Conservation (phyloP, 2,113 vertebrate species). For the Xiphorhynchus elegans region DNA sequence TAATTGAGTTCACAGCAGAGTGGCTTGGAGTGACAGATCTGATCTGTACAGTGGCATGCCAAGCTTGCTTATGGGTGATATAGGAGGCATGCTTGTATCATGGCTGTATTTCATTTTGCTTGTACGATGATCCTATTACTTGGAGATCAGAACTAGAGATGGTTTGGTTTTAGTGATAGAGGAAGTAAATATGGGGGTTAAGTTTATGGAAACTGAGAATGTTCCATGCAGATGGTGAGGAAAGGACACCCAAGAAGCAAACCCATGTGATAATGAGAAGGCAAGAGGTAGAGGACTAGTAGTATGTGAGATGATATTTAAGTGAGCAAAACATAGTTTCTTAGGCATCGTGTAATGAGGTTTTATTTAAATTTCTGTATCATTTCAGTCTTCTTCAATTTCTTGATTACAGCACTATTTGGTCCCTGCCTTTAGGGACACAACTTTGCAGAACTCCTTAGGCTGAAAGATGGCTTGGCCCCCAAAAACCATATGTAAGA, state of each 20-base stretch:
- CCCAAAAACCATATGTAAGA: neutral
- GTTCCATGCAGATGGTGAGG: neutral
- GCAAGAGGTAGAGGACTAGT: neutral
- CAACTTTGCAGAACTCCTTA: slow-evolving; percentile 23
- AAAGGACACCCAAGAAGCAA: neutral
- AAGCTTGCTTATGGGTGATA: neutral
- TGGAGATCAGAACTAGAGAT: neutral
- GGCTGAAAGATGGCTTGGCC: neutral
- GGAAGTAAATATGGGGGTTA: neutral
- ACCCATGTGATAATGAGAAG: neutral
- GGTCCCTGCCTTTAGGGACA: neutral
- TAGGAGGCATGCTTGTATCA: neutral
- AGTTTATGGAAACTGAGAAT: neutral
- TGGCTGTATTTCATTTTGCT: neutral
- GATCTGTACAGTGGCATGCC: neutral
- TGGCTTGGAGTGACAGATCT: neutral
- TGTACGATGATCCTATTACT: neutral
- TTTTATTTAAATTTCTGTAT: neutral
- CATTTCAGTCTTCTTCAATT: neutral
- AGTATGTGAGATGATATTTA: neutral
- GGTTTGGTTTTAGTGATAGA: neutral
- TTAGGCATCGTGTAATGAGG: neutral
- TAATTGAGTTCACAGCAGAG: neutral
- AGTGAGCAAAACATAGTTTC: neutral
- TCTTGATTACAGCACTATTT: neutral